Conservation (phyloP, 2,113 vertebrate species). For the Lonchura striata region DNA sequence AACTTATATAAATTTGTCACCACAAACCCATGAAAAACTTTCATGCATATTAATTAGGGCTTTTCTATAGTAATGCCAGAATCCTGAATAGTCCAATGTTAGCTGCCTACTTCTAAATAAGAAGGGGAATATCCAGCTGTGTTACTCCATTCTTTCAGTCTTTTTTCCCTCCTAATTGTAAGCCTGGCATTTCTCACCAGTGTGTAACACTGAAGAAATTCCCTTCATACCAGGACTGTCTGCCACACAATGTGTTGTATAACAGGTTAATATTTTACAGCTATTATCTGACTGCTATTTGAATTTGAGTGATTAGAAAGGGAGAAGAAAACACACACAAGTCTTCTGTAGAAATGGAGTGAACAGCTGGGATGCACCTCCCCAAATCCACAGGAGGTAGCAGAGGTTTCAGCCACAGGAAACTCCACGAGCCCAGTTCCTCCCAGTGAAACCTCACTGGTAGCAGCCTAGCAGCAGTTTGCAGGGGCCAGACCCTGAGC, state of each 20-base stretch:
- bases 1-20: conserved; percentile 68
- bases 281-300: background rate
- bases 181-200: background rate
- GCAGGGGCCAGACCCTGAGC: background rate
- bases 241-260: background rate
- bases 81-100: background rate
- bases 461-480: background rate
- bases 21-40: conserved; percentile 48
- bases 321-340: background rate
- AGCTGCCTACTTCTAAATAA: conserved; percentile 22
- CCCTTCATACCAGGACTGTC: background rate
- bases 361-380: background rate
- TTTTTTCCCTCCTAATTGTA: background rate
- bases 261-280: conserved; percentile 27
- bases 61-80: conserved; percentile 21
- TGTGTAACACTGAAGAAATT: background rate
- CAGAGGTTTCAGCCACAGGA: background rate
- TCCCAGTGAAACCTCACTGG: background rate
- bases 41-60: conserved; percentile 24
- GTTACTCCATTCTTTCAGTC: background rate
- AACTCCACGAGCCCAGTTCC: background rate
- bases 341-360: background rate
- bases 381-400: background rate
- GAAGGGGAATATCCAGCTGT: conserved; percentile 6
- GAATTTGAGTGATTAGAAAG: background rate